These are phyloP conservation scores for Otus sunia DNA, from an alignment of 2,113 vertebrate species.

Conservation along the genomic window DNA sequence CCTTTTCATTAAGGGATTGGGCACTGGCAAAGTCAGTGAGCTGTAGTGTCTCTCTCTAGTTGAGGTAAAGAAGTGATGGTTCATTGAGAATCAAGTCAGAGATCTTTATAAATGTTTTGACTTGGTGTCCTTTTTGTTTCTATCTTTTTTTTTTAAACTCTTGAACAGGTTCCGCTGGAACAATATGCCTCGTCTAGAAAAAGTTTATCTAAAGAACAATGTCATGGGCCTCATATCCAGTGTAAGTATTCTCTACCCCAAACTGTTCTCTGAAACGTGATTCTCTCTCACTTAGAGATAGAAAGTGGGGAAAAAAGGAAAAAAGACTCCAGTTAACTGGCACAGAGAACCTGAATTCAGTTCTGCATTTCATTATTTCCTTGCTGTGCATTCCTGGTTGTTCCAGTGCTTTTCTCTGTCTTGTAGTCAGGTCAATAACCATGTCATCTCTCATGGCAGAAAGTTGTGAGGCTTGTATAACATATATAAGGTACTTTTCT, in stretches of 20 bases:
- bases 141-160: neutral
- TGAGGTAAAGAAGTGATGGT: neutral
- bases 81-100: neutral
- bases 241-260: constrained; percentile 65
- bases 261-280: neutral
- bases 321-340: neutral
- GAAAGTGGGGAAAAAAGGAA: neutral
- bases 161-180: constrained; percentile 90
- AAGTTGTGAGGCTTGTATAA: neutral
- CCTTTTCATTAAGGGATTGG: neutral
- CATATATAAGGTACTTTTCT: neutral
- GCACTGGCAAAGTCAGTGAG: neutral
- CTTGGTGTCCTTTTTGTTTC: neutral
- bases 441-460: neutral
- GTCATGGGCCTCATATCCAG: constrained; percentile 89
- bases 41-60: neutral
- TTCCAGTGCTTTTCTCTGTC: neutral
- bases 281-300: neutral
- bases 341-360: neutral
- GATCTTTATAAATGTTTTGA: neutral
- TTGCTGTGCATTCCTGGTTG: neutral
- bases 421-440: neutral
- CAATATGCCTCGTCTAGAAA: constrained; percentile 88
- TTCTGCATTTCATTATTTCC: neutral
- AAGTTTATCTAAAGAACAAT: constrained; percentile 91